Base-by-base conservation (phyloP, 2,888 invertebrate species). In the Trichopoda pennipes region DNA sequence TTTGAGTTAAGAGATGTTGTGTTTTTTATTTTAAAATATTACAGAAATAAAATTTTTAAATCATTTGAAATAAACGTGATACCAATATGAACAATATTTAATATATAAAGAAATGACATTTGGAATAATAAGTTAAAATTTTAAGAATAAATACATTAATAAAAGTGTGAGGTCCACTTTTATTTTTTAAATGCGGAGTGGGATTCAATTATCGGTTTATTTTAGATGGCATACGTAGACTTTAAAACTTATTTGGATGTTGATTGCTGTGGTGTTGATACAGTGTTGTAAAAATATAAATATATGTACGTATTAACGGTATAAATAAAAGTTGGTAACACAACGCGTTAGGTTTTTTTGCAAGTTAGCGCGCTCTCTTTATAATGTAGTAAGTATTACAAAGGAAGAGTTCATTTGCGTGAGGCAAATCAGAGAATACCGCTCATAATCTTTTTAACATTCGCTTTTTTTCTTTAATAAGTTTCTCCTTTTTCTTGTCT, bases 371-470 rank as follows among this genome's bases (percentile, higher is more conserved):
- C 79, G 80, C 83, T 73, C 64, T 73, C 28, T 76, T 53, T 53
- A 56, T 47, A 56, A 61, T 68, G 23, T 47, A 7, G 19, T 47
- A 3, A 58, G 47, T 38, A 55, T 60, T 66, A n/a, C n/a, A n/a
- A n/a, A n/a, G n/a, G n/a, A 72, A 61, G 23, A 51, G 10, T 44
- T 23, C 63, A 14, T 8, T 49, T 53, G 69, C 42, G 17, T 75
- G 32, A 19, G 51, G 28, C 14, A 42, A 32, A n/a, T 55, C 21
- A 21, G 38, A 16, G 23, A 63, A 86, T 85, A 85, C 84, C 86
- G 86, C 91, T 96, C 95, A 96, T 94, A 96, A 95, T 92, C 96
- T 93, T 91, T 96, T 96, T 74, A 96, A 92, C 85, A 95, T 95
- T 91, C 96, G 94, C 91, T 96, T 96, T 91, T 96, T 96, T 88